phyloP scores from a whole-genome alignment of 2,113 vertebrate species.

The Pelodiscus sinensis region DNA sequence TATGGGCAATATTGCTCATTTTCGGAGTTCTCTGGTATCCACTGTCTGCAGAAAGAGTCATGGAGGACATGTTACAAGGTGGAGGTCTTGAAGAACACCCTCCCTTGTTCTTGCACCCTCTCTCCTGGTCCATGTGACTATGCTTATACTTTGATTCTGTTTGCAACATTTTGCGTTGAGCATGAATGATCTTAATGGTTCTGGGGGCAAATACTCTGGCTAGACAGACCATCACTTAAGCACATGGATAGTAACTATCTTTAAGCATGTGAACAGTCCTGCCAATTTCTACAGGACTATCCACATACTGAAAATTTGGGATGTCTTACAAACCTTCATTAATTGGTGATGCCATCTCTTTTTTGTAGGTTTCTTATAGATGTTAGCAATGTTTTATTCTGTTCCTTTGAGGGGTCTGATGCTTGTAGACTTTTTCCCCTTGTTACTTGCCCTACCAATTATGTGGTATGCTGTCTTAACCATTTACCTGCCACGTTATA shows the following conservation, averaged over 20 bases:
- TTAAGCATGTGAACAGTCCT: neutral
- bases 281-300: neutral
- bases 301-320: neutral
- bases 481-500: too few relatives aligned
- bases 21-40: neutral
- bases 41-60: neutral
- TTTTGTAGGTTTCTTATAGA: too few relatives aligned
- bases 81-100: neutral
- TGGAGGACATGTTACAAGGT: neutral
- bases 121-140: neutral
- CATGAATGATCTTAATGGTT: neutral
- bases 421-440: too few relatives aligned
- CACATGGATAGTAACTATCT: neutral
- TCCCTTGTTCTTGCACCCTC: too few relatives aligned
- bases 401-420: too few relatives aligned
- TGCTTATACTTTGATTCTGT: neutral
- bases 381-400: too few relatives aligned
- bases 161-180: neutral
- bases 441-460: too few relatives aligned
- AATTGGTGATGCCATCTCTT: neutral
- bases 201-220: accelerated
- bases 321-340: neutral
- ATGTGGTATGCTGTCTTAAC: too few relatives aligned
- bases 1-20: neutral
- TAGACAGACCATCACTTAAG: neutral